These are phyloP conservation scores for Typhlichthys subterraneus DNA, from an alignment of 2,797 vertebrate species.

Conservation along the genomic window DNA sequence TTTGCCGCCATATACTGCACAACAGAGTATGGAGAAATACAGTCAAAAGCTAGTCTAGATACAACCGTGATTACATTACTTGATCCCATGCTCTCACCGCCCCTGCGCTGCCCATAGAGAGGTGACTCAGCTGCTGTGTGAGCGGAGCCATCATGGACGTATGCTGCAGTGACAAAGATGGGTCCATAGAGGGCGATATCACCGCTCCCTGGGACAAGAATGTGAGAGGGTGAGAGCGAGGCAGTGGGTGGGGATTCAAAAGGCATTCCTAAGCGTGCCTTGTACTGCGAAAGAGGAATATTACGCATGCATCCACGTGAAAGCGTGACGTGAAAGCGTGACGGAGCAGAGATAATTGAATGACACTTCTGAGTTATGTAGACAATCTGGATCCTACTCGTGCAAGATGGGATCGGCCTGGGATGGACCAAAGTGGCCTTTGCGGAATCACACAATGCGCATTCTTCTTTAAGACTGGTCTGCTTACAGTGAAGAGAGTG, in stretches of 20 bases:
- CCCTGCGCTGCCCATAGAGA: constrained; percentile 91
- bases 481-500: constrained; percentile 1
- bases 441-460: background rate
- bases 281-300: constrained; percentile 3
- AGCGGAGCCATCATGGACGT: constrained; percentile 92
- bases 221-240: constrained; percentile 31
- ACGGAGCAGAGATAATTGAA: background rate
- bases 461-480: constrained; percentile 3
- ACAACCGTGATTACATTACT: background rate
- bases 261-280: background rate
- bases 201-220: constrained; percentile 86
- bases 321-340: background rate
- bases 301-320: background rate
- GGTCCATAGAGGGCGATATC: constrained; percentile 97
- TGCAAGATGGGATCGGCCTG: background rate
- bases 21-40: constrained; percentile 32
- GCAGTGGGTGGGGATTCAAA: background rate
- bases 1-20: constrained; percentile 93
- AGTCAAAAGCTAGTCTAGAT: background rate
- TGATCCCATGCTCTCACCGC: constrained; percentile 76
- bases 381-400: background rate
- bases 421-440: background rate
- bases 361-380: background rate
- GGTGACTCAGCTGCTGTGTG: constrained; percentile 96
- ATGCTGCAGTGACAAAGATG: constrained; percentile 95